Base-by-base conservation (phyloP, 2,888 invertebrate genomes). In the Seladonia tumulorum region DNA sequence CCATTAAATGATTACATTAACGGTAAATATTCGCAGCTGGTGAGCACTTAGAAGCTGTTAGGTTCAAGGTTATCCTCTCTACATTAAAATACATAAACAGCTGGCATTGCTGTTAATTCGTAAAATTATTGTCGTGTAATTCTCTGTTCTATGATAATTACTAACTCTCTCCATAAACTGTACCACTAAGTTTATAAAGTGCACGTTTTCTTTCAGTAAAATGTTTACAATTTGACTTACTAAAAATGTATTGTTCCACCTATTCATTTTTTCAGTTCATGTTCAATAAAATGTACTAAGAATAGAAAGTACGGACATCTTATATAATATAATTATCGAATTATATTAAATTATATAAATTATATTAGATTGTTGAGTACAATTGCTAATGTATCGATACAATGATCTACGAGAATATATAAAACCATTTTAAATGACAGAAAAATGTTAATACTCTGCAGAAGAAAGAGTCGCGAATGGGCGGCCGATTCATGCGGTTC, bases 401-500 rank as follows among this genome's bases (percentile, higher is more conserved):
- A 25, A 60, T 16, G 25, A 66, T 29, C 3, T 8, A 18, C 2
- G 7, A 7, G 29, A 29, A 63, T 7, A 35, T 35, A 35, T 18
- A 16, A 35, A 18, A 18, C 25, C 14, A 29, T 29, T 29, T 18
- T 2, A 8, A 35, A 66, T 2, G 5, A 16, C 16, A 18, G 35
- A 66, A 18, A 66, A 68, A 68, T 53, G 3, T n/a, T 10, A 53
- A 53, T 53, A 42, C 22, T 39, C 22, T 12, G 10, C 22, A 4
- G 8, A 8, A 60, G 39, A 7, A 39, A 49, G 25, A 72, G 74
- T 71, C 29, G 22, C 63, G 16, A 70, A 16, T 22, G 29, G n/a
- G 2, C 35, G 86, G 68, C 86, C 81, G 86, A 86, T 85, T 78
- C 75, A 78, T 45, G 57, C 71, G 66, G 42, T 25, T 75, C 76